Conservation (phyloP, 2,113 vertebrate species). For the Pachypanchax playfairii region DNA sequence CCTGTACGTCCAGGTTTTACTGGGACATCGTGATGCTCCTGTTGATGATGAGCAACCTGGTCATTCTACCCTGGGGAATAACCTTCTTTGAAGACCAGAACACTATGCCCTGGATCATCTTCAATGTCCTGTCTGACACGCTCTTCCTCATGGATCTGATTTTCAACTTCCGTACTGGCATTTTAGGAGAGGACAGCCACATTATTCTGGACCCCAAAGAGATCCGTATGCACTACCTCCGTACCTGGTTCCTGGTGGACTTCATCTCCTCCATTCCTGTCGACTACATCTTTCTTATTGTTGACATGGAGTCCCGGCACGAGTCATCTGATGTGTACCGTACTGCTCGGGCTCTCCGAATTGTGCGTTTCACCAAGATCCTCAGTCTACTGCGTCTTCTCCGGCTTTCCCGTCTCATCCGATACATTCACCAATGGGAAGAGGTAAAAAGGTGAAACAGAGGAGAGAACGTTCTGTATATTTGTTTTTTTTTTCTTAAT, state of each 20-base stretch:
- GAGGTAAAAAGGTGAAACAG: conserved; percentile 66
- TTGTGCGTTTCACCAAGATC: conserved; percentile 83
- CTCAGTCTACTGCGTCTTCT: conserved; percentile 81
- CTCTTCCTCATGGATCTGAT: conserved; percentile 80
- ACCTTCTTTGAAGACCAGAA: conserved; percentile 84
- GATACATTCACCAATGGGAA: conserved; percentile 84
- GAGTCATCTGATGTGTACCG: conserved; percentile 79
- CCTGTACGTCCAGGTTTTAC: conserved; percentile 74
- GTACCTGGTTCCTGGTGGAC: conserved; percentile 80
- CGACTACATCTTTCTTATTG: conserved; percentile 81
- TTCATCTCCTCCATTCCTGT: conserved; percentile 82
- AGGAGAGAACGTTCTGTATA: background rate
- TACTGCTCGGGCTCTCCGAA: conserved; percentile 79
- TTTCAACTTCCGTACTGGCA: conserved; percentile 82
- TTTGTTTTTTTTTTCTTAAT: background rate
- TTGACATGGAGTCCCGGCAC: conserved; percentile 73
- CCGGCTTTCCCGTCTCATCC: conserved; percentile 81
- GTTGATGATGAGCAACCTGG: conserved; percentile 83
- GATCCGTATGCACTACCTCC: conserved; percentile 77
- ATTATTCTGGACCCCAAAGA: conserved; percentile 78
- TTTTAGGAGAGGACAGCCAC: conserved; percentile 76
- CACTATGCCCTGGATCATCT: conserved; percentile 80
- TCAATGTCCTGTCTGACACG: conserved; percentile 81
- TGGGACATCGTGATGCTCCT: conserved; percentile 83
- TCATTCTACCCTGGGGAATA: conserved; percentile 82